Conservation (phyloP, 2,113 vertebrate species). For the Scortum barcoo region DNA sequence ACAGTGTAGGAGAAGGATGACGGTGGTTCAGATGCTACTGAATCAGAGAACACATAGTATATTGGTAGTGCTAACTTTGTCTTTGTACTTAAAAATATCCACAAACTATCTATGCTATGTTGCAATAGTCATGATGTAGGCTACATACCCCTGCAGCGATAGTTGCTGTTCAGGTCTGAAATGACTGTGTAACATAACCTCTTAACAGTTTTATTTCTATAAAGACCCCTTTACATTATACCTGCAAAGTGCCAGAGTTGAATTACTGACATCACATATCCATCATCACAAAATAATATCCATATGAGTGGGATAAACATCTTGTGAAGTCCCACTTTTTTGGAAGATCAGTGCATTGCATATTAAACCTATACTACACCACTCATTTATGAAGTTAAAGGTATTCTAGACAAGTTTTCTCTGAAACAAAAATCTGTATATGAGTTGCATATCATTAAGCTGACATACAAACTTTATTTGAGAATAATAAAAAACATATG, state of each 20-base stretch:
- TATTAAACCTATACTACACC: constrained; percentile 10
- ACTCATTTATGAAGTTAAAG: constrained; percentile 5
- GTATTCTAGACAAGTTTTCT: constrained; percentile 7
- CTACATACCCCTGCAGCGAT: background rate
- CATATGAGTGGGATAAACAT: background rate
- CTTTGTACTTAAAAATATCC: background rate
- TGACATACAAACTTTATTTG: constrained; percentile 16
- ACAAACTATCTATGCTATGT: background rate
- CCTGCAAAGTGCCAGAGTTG: background rate
- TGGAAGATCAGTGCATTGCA: background rate
- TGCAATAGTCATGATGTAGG: background rate
- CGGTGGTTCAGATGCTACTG: background rate
- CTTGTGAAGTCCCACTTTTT: background rate
- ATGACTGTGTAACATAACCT: background rate
- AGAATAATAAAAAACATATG: background rate
- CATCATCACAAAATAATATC: constrained; percentile 3
- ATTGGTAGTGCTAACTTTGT: background rate
- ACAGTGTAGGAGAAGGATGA: background rate
- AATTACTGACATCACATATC: constrained; percentile 5
- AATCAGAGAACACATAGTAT: background rate
- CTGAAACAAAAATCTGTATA: constrained; percentile 1
- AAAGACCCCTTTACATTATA: background rate
- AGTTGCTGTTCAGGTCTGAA: constrained; percentile 3
- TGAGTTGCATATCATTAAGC: constrained; percentile 24
- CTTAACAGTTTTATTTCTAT: background rate